A percentile compares a stretch with the other conserved stretches of the same genome.
Evolutionary conservation across 2,113 vertebrate species (phyloP).

Genomic region (Ammodytes dubius): DNA sequence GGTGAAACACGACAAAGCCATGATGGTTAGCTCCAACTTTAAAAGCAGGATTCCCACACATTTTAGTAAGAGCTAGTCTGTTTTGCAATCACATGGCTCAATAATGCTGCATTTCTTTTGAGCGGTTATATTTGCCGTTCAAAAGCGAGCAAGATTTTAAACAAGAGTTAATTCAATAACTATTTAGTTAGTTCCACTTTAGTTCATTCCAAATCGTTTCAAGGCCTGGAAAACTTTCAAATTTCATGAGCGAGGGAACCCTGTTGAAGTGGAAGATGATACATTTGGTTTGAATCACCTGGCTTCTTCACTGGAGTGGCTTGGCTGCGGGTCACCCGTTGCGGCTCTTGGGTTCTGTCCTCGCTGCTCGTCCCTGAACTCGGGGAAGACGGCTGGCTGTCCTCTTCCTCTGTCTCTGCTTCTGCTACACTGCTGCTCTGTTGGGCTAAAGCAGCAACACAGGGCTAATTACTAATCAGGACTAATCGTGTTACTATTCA

Average conservation of each 20-base stretch:
- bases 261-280: background rate
- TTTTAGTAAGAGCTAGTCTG: no score
- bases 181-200: no score
- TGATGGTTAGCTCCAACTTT: constrained; percentile 9
- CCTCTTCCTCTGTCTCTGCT: constrained; percentile 86
- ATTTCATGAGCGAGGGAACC: no score
- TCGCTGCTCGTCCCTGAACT: constrained; percentile 84
- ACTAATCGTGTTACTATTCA: background rate
- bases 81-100: no score
- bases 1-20: constrained; percentile 15
- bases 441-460: constrained; percentile 80
- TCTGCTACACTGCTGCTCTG: constrained; percentile 85
- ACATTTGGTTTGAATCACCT: constrained; percentile 64
- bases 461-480: background rate
- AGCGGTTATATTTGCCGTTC: no score
- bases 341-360: constrained; percentile 80
- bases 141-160: no score
- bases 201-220: no score
- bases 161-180: no score
- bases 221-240: no score
- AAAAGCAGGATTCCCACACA: background rate
- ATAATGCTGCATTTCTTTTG: no score
- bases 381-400: constrained; percentile 86
- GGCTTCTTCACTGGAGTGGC: constrained; percentile 84
- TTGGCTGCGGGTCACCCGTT: constrained; percentile 86